Conservation (phyloP, 2,797 vertebrate genomes). For the Gouania willdenowi region DNA sequence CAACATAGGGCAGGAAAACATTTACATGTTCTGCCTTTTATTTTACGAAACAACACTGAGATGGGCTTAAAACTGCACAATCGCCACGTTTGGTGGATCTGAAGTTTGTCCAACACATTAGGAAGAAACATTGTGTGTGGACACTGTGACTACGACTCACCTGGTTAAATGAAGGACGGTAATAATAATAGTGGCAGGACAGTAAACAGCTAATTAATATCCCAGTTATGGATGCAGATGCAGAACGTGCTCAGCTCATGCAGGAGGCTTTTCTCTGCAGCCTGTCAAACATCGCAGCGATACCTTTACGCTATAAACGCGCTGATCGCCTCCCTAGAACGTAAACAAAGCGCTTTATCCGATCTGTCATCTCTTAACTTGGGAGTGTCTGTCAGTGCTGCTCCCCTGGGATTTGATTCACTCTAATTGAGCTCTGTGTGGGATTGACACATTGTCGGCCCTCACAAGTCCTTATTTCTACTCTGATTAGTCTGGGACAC, state of each 20-base stretch:
- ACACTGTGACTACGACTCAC: no score
- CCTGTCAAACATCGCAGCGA: conserved; percentile 38
- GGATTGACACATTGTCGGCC: conserved; percentile 69
- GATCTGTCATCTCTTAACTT: conserved; percentile 73
- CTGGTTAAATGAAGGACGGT: no score
- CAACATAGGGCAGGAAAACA: no score
- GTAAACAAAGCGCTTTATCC: conserved; percentile 73
- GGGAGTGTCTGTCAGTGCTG: conserved; percentile 70
- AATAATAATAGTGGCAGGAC: no score
- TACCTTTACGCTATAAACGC: conserved; percentile 44
- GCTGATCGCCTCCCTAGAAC: conserved; percentile 69
- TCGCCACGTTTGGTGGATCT: no score
- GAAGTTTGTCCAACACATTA: no score
- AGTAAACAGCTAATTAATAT: conserved; percentile 45
- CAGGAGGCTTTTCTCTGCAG: conserved; percentile 33
- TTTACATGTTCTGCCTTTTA: no score
- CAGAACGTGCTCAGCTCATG: conserved; percentile 34
- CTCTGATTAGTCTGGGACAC: conserved; percentile 26
- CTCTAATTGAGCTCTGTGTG: conserved; percentile 72
- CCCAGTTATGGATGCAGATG: conserved; percentile 24
- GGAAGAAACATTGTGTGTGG: no score
- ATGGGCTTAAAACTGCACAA: no score
- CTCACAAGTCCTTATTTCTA: conserved; percentile 59
- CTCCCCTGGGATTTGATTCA: conserved; percentile 67
- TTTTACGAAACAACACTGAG: no score